These are phyloP conservation scores for Drosophila falleni DNA, from an alignment of 2,888 invertebrate genomes.

Conservation along the genomic window DNA sequence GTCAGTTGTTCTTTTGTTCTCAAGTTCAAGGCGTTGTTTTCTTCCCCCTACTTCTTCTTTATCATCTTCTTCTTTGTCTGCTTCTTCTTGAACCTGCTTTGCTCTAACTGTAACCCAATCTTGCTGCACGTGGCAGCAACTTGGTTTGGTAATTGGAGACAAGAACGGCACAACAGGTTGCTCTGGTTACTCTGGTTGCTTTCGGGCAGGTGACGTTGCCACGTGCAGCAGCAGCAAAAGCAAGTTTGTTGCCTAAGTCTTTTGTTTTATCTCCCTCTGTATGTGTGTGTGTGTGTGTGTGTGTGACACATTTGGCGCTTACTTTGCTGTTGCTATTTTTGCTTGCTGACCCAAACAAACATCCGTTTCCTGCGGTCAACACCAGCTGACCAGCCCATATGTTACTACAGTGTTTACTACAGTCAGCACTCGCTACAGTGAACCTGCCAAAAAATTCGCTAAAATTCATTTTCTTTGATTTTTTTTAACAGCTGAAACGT, in stretches of 20 bases:
- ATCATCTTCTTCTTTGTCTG: neutral
- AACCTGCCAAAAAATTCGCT: neutral
- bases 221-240: conserved; percentile 47
- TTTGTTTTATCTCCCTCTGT: conserved; percentile 39
- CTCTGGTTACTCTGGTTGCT: conserved; percentile 27
- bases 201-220: conserved; percentile 41
- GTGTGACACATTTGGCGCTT: conserved; percentile 60
- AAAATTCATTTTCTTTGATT: neutral
- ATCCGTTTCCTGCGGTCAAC: conserved; percentile 73
- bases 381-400: conserved; percentile 22
- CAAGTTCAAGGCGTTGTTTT: conserved; percentile 52
- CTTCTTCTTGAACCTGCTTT: conserved; percentile 32
- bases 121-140: conserved; percentile 63
- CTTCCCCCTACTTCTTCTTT: no score
- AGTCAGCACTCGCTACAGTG: conserved; percentile 7
- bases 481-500: neutral
- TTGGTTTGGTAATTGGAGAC: conserved; percentile 57
- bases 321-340: conserved; percentile 29
- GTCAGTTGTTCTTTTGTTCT: conserved; percentile 40
- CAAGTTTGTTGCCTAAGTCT: conserved; percentile 72
- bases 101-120: conserved; percentile 52
- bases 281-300: conserved; percentile 10
- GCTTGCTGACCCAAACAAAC: conserved; percentile 70
- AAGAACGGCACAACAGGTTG: conserved; percentile 61
- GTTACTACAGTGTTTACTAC: conserved; percentile 16